These are phyloP conservation scores for Microtus ochrogaster DNA, from an alignment of 2,113 vertebrate species.

Conservation along the genomic window DNA sequence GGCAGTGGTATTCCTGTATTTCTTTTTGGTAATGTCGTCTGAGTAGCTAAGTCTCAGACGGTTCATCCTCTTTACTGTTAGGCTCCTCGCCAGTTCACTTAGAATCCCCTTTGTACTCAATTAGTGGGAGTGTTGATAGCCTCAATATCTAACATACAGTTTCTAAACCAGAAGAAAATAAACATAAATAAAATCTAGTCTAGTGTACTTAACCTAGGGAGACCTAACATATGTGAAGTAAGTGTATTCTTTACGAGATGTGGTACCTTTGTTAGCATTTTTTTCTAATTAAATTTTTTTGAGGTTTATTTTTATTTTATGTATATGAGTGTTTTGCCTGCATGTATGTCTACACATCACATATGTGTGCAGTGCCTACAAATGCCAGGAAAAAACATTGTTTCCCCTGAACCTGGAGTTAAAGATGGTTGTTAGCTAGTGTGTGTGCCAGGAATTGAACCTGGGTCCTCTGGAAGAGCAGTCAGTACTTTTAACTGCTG, in stretches of 20 bases:
- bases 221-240: not conserved
- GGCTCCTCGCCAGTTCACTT: not conserved
- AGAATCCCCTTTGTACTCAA: not conserved
- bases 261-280: not conserved
- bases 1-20: not conserved
- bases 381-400: not conserved
- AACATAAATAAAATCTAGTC: slow-evolving; percentile 24
- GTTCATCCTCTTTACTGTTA: not conserved
- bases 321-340: not conserved
- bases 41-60: not conserved
- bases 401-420: not conserved
- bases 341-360: not conserved
- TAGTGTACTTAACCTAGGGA: slow-evolving; percentile 32
- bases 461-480: not conserved
- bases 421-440: not conserved
- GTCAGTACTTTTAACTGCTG: not conserved
- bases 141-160: slow-evolving; percentile 27
- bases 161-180: slow-evolving; percentile 51
- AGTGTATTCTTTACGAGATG: slow-evolving; percentile 10
- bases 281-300: not conserved
- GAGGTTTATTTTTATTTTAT: not conserved
- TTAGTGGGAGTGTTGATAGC: slow-evolving; percentile 25
- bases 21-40: not conserved
- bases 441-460: not conserved
- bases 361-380: not conserved